Evolutionary conservation across 2,888 invertebrate species (phyloP).

Genomic region (Ernsta delagoae): DNA sequence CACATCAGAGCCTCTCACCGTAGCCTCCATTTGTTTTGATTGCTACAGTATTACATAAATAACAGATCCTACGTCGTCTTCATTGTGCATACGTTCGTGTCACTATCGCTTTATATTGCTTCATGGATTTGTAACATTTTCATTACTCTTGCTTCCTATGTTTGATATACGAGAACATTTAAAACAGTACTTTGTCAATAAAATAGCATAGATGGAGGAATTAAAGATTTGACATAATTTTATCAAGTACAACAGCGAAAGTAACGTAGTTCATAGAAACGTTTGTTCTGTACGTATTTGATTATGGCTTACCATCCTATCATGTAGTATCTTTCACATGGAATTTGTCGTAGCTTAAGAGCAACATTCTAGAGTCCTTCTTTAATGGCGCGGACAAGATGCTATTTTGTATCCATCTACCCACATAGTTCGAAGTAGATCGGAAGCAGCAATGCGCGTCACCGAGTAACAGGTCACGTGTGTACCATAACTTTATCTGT

Average conservation of each 20-base stretch:
- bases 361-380: background rate
- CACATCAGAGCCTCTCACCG: conserved; percentile 44
- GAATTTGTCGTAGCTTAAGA: background rate
- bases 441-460: conserved; percentile 53
- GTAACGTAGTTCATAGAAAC: background rate
- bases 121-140: conserved; percentile 9
- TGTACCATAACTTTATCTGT: conserved; percentile 79
- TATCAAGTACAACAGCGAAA: background rate
- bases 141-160: background rate
- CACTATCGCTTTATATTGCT: conserved; percentile 15
- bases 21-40: conserved; percentile 50
- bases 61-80: conserved; percentile 44
- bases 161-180: background rate
- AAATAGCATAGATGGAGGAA: no score
- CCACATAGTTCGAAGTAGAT: conserved; percentile 49
- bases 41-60: conserved; percentile 47
- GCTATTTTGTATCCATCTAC: background rate
- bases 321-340: background rate
- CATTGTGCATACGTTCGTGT: conserved; percentile 36
- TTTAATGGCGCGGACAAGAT: background rate
- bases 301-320: no score
- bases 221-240: no score
- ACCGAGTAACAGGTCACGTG: conserved; percentile 73
- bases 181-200: background rate
- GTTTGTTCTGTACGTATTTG: no score